phyloP scores from a whole-genome alignment of 2,888 invertebrate species.

The Sisyra terminalis region DNA sequence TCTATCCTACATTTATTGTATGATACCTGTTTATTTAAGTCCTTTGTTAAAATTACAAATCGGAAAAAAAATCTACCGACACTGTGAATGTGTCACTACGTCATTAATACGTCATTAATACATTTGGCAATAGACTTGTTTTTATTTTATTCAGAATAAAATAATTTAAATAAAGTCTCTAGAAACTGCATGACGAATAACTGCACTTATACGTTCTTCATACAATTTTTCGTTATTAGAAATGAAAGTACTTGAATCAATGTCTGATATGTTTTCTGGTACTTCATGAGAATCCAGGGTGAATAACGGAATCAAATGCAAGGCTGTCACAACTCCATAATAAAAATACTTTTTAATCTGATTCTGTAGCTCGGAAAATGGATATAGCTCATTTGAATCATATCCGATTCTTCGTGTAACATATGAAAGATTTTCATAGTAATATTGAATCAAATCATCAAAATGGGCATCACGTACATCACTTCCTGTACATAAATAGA shows the following conservation, averaged over 20 bases:
- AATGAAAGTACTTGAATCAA: constrained; percentile 8
- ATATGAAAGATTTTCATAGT: constrained; percentile 18
- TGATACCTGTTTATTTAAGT: too few relatives aligned
- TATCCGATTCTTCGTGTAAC: constrained; percentile 15
- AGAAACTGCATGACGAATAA: constrained; percentile 4
- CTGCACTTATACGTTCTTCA: constrained; percentile 5
- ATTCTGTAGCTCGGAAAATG: constrained; percentile 15
- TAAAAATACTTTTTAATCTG: constrained; percentile 18
- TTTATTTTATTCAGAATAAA: too few relatives aligned
- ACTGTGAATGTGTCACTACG: too few relatives aligned
- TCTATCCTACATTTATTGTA: too few relatives aligned
- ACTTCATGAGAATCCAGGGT: constrained; percentile 14
- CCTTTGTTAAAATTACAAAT: too few relatives aligned
- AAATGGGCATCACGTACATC: not conserved
- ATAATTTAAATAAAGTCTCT: constrained; percentile 5
- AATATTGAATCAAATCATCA: constrained; percentile 17
- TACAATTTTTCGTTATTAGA: constrained; percentile 8
- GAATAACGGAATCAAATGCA: constrained; percentile 16
- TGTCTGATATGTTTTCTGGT: constrained; percentile 11
- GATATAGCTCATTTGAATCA: constrained; percentile 17
- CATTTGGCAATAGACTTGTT: too few relatives aligned
- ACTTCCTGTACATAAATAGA: not conserved
- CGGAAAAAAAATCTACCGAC: too few relatives aligned
- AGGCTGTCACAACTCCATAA: constrained; percentile 16
- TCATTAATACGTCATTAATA: too few relatives aligned